Percentiles rank a stretch among this genome's conserved stretches.
Evolutionary conservation across 1,140 invertebrate genomes (phyloP).

Genomic region (Papilio polytes): DNA sequence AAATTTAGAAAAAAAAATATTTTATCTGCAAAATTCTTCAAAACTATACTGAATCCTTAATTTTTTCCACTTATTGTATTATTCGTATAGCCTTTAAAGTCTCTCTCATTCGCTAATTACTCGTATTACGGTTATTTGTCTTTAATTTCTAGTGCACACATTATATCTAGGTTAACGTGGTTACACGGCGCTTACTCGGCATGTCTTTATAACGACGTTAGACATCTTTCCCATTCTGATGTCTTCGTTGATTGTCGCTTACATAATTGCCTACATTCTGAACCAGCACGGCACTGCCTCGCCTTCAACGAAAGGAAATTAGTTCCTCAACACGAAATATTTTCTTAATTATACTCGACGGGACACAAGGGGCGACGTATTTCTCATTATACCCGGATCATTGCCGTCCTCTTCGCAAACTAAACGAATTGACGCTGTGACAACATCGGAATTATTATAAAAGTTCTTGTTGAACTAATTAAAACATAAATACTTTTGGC

Average conservation of each 20-base stretch:
- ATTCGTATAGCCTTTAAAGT: neutral
- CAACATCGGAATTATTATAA: neutral
- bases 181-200: conserved; percentile 63
- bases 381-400: conserved; percentile 49
- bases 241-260: conserved; percentile 78
- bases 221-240: conserved; percentile 69
- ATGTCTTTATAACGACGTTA: conserved; percentile 79
- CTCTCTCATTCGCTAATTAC: neutral
- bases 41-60: no score
- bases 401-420: conserved; percentile 41
- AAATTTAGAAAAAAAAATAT: no score
- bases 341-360: conserved; percentile 71
- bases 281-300: conserved; percentile 60
- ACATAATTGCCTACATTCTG: conserved; percentile 79
- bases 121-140: neutral
- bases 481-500: no score
- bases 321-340: conserved; percentile 70
- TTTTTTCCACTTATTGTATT: no score
- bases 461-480: neutral
- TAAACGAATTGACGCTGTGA: conserved; percentile 1
- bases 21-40: neutral
- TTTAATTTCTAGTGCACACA: conserved; percentile 36
- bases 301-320: conserved; percentile 64
- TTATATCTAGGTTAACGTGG: conserved; percentile 43
- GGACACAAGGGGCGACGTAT: conserved; percentile 59